These are phyloP conservation scores for Epinephelus lanceolatus DNA, from an alignment of 2,113 vertebrate genomes.

Conservation along the genomic window DNA sequence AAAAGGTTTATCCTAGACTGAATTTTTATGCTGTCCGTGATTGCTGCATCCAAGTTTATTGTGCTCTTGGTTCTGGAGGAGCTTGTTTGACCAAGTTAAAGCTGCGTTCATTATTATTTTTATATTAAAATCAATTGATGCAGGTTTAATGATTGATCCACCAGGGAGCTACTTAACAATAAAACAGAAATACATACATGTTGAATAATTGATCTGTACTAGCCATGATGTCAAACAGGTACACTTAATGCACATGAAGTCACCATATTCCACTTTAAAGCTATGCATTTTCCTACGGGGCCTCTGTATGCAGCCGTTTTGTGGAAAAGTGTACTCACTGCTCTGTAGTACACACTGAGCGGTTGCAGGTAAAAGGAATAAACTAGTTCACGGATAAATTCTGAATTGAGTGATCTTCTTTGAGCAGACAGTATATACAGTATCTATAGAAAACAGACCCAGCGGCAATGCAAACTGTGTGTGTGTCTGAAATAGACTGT, in stretches of 20 bases:
- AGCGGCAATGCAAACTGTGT: conserved; percentile 40
- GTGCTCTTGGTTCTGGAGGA: not conserved
- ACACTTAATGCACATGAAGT: not conserved
- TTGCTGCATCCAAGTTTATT: not conserved
- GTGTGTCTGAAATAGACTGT: conserved; percentile 53
- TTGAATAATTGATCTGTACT: not conserved
- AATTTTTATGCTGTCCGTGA: not conserved
- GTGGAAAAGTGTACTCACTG: not conserved
- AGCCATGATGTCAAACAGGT: not conserved
- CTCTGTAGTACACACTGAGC: not conserved
- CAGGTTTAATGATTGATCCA: not conserved
- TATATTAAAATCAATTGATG: not conserved
- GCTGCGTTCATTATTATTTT: not conserved
- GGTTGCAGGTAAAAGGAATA: conserved; percentile 6
- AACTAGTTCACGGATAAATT: conserved; percentile 44
- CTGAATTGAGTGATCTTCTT: conserved; percentile 25
- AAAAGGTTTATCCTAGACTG: not conserved
- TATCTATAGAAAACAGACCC: conserved; percentile 69
- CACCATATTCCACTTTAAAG: not conserved
- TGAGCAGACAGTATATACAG: conserved; percentile 43
- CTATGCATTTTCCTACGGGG: not conserved
- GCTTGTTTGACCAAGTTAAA: not conserved
- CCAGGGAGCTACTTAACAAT: not conserved
- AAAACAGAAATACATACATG: not conserved
- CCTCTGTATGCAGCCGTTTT: not conserved